Evolutionary conservation across 2,797 vertebrate genomes (phyloP), one percentile per base, ranked within the genome.

Genomic region (Triplophysa yarkandensis): DNA sequence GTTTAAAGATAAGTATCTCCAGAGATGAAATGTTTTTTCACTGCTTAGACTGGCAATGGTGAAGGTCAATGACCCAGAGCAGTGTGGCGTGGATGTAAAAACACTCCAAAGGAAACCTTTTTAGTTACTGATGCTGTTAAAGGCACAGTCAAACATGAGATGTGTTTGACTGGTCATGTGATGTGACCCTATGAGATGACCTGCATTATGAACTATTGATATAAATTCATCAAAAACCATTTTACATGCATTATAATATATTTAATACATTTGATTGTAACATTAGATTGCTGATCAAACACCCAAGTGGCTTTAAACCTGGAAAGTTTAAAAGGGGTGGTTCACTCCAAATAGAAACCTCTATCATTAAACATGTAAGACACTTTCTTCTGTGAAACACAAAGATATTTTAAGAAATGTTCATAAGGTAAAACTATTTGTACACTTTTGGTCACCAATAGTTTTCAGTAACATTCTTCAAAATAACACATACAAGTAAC

Each of bases 41-140:
- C 48, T 58, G 60, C 36, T 39, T 67, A 14, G 36, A 39, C 11
- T 39, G 36, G 3, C 11, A 9, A 39, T 11, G 23, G 34, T 36
- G 21, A 43, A 73, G 77, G 74, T 68, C 65, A 46, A 23, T 77
- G 48, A 69, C 76, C 78, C 66, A 82, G 79, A 83, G 36, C 61
- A 13, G 62, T 17, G 21, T 68, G 46, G 21, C 4, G 11, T 46
- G 57, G 61, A 61, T 71, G 28, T 43, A 52, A 39, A 17, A 54
- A 27, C 23, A 27, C 21, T 14, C 1, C 8, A 4, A 19, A 64
- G 16, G 16, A n/a, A 44, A 9, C 6, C 8, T 46, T 44, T 44
- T 64, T 6, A 55, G 10, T 41, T 30, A 30, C 0, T 66, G 11
- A 34, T 50, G n/a, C 4, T 2, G 30, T 44, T 60, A 16, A 25